A percentile compares a stretch with the other conserved stretches of the same genome.
phyloP scores from a whole-genome alignment of 2,113 vertebrate species.

The Alethe castanea region DNA sequence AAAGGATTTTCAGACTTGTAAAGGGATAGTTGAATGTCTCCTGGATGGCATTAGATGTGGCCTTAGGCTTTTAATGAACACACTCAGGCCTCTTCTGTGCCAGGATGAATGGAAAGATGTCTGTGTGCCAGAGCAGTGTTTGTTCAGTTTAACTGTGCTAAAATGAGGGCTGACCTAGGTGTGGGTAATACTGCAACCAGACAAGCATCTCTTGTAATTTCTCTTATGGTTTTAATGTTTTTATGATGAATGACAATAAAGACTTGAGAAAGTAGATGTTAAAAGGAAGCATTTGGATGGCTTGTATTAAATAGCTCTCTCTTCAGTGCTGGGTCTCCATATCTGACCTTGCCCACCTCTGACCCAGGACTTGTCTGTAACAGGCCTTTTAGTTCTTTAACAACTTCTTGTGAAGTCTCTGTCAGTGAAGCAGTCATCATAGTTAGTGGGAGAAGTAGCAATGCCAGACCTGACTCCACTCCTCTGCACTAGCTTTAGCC shows the following conservation, averaged over 20 bases:
- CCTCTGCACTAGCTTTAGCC: neutral
- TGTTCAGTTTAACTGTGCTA: constrained; percentile 19
- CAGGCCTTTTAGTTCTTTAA: neutral
- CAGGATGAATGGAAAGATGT: neutral
- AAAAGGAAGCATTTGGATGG: neutral
- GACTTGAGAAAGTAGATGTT: neutral
- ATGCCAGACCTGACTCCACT: neutral
- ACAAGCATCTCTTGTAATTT: neutral
- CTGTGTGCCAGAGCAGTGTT: neutral
- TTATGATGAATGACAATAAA: neutral
- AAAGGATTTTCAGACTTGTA: neutral
- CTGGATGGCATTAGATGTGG: neutral
- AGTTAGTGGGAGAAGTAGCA: neutral
- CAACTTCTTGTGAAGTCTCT: neutral
- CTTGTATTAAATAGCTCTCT: neutral
- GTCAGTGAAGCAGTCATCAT: neutral
- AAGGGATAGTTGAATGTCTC: neutral
- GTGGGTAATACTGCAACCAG: neutral
- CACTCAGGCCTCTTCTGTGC: neutral
- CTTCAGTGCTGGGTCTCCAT: neutral
- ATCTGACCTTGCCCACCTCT: neutral
- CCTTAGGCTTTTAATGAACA: neutral
- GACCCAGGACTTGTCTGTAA: neutral
- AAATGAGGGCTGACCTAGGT: constrained; percentile 11
- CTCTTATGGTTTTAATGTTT: neutral